phyloP scores from a whole-genome alignment of 2,113 vertebrate species.

The Etia nguti region DNA sequence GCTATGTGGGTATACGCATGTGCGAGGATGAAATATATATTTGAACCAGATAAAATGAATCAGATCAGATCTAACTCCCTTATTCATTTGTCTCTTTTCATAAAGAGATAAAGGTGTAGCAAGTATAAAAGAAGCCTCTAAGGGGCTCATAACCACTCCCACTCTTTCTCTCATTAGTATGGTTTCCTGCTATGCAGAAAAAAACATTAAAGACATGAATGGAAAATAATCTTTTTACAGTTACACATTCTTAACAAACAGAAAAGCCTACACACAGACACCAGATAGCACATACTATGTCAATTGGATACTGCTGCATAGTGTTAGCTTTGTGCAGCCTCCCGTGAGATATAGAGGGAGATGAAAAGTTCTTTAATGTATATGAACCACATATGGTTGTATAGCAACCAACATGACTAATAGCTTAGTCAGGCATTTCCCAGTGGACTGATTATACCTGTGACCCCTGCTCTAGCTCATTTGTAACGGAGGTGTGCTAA shows the following conservation, averaged over 20 bases:
- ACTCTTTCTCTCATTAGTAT: constrained; percentile 3
- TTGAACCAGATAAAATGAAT: background rate
- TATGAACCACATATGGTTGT: constrained; percentile 26
- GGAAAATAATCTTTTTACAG: background rate
- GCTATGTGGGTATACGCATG: background rate
- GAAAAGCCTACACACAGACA: background rate
- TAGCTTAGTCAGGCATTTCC: constrained; percentile 22
- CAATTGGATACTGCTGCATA: constrained; percentile 23
- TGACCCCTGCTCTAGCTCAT: background rate
- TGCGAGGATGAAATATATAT: background rate
- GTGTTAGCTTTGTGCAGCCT: constrained; percentile 3
- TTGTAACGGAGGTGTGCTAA: constrained; percentile 2
- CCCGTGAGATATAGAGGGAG: constrained; percentile 5
- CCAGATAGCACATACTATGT: background rate
- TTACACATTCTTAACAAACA: background rate
- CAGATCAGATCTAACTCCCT: constrained; percentile 11
- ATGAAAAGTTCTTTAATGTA: constrained; percentile 57
- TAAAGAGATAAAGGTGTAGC: background rate
- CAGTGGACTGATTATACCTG: constrained; percentile 32
- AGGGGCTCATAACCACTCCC: background rate
- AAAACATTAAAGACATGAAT: constrained; percentile 7
- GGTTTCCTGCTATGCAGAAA: background rate
- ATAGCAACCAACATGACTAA: background rate
- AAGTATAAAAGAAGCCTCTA: background rate
- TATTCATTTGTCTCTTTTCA: constrained; percentile 28